Evolutionary conservation across 1,140 invertebrate genomes (phyloP), one percentile per base, ranked within the genome.

Genomic region (Drosophila nasuta): DNA sequence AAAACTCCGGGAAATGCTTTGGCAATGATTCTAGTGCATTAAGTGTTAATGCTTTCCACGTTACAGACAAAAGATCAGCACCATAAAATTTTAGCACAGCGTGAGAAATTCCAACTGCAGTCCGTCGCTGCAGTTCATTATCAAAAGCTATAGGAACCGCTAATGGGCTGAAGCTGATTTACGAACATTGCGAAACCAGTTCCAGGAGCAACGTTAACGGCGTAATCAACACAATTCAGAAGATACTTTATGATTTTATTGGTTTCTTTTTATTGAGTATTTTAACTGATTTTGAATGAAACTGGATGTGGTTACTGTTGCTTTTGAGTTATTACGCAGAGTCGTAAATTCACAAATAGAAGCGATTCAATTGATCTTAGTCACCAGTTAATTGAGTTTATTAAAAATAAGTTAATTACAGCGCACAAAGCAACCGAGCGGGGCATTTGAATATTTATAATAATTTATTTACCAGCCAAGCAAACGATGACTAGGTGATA

Each of bases 11-110:
- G 57, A 75, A 75, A 54, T 70, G 66, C 51, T 62, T 54, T 62
- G 51, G 33, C 57, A 56, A 7, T 64, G 66, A 70, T 75, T 75
- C 66, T 52, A 70, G 72, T 60, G 65, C 71, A 74, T 74, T 62
- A 69, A 62, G 71, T 63, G 72, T 56, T 70, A 75, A 75, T 70
- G 66, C 51, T 28, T 74, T 74, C 65, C 17, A 49, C 48, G 57
- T 57, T 62, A 59, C 66, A 68, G 5, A 49, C 33, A 30, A 56
- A 57, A 49, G 48, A 52, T 5, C 20, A 46, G 10, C 30, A 58
- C 52, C 43, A 58, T 63, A 8, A 57, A 33, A 66, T 30, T 58
- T 48, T 35, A 8, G 48, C 38, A 62, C 48, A 49, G 57, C 72
- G 72, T 75, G 72, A 70, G 72, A 75, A 67, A n/a, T 54, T 25